phyloP scores from a whole-genome alignment of 2,888 invertebrate genomes.

The Nephrotoma guestfalica region DNA sequence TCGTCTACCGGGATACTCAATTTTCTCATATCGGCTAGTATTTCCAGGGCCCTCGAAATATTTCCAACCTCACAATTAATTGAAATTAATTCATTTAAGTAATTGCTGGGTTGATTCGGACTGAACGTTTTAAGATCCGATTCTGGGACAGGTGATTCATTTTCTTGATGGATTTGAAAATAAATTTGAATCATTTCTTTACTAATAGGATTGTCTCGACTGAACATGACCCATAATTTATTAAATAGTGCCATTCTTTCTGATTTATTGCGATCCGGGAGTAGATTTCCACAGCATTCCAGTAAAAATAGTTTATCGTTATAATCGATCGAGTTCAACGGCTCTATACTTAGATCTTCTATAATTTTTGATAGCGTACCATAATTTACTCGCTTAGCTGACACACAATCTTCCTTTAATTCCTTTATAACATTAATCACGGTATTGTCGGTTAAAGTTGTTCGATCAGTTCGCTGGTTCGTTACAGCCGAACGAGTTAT shows the following conservation, averaged over 20 bases:
- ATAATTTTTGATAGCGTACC: neutral
- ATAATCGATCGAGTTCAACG: neutral
- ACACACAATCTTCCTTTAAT: neutral
- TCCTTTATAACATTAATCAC: neutral
- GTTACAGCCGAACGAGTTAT: neutral
- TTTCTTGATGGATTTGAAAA: slow-evolving; percentile 43
- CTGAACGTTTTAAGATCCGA: slow-evolving; percentile 34
- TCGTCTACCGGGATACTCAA: slow-evolving; percentile 39
- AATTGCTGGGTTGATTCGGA: neutral
- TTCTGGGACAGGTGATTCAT: slow-evolving; percentile 27
- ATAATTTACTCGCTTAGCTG: neutral
- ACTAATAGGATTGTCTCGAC: slow-evolving; percentile 20
- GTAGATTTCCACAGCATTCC: slow-evolving; percentile 38
- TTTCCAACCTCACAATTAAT: slow-evolving; percentile 42
- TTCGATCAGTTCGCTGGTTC: neutral
- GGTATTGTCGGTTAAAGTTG: neutral
- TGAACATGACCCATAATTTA: slow-evolving; percentile 39
- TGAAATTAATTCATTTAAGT: slow-evolving; percentile 39
- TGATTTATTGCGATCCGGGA: slow-evolving; percentile 36
- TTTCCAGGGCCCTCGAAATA: slow-evolving; percentile 36
- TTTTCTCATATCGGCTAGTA: slow-evolving; percentile 45
- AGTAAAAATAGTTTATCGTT: slow-evolving; percentile 29
- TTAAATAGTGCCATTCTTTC: slow-evolving; percentile 36
- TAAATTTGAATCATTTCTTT: slow-evolving; percentile 36
- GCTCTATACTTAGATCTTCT: neutral